phyloP scores from a whole-genome alignment of 2,888 invertebrate species.

The Baccha elongata region DNA sequence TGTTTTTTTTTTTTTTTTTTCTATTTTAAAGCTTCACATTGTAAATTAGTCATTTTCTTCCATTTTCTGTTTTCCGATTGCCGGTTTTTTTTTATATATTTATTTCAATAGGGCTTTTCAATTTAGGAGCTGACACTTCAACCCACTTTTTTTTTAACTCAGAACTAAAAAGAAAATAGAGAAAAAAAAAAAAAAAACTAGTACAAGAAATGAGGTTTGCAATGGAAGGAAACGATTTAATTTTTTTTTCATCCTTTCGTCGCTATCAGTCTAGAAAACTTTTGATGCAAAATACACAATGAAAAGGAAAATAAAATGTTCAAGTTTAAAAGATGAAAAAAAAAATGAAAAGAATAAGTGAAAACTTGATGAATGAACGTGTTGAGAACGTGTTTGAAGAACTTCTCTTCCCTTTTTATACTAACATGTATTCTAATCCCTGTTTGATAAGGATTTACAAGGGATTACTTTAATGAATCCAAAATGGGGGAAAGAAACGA shows the following conservation, averaged over 20 bases:
- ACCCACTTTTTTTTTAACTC: not conserved
- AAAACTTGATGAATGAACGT: slow-evolving; percentile 23
- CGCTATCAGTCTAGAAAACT: slow-evolving; percentile 53
- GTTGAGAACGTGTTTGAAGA: slow-evolving; percentile 38
- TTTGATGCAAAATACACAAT: slow-evolving; percentile 33
- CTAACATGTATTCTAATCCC: slow-evolving; percentile 65
- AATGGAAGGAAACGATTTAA: slow-evolving; percentile 57
- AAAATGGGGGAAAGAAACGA: slow-evolving; percentile 12
- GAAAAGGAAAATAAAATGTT: slow-evolving; percentile 9
- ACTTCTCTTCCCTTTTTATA: slow-evolving; percentile 25
- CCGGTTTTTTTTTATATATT: slow-evolving; percentile 11
- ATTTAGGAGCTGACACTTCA: slow-evolving; percentile 11
- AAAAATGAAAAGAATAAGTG: slow-evolving; percentile 8
- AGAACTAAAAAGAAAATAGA: not conserved
- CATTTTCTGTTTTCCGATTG: slow-evolving; percentile 27
- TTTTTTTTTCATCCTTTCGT: slow-evolving; percentile 59
- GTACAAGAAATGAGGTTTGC: not conserved
- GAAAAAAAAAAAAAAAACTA: not conserved
- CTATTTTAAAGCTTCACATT: slow-evolving; percentile 7
- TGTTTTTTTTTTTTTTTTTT: not conserved
- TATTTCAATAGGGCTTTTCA: slow-evolving; percentile 19
- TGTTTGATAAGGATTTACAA: slow-evolving; percentile 66
- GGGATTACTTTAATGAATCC: slow-evolving; percentile 59
- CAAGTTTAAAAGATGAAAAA: not conserved
- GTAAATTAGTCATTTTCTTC: slow-evolving; percentile 44